These are phyloP conservation scores for Gymnothorax javanicus DNA, from an alignment of 2,797 vertebrate species.

Conservation along the genomic window DNA sequence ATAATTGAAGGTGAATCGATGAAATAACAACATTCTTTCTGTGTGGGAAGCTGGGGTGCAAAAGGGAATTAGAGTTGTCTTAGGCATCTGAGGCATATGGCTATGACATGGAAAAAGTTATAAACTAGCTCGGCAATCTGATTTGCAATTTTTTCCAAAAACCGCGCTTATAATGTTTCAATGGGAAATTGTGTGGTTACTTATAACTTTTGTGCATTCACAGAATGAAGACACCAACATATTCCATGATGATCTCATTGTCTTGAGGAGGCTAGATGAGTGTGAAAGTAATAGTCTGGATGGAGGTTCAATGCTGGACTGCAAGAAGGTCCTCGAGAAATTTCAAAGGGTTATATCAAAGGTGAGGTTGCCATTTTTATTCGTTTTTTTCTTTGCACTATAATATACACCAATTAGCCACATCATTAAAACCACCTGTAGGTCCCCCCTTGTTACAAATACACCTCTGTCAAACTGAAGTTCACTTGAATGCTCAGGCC, in stretches of 20 bases:
- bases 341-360: slow-evolving; percentile 61
- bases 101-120: background rate
- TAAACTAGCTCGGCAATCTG: background rate
- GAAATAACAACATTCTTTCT: background rate
- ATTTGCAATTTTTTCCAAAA: background rate
- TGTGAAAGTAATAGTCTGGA: slow-evolving; percentile 63
- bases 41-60: background rate
- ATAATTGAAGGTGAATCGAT: background rate
- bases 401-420: no score
- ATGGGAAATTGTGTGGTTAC: background rate
- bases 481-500: no score
- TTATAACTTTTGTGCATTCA: background rate
- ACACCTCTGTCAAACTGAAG: no score
- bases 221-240: background rate
- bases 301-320: slow-evolving; percentile 64
- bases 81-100: background rate
- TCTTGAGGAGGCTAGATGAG: slow-evolving; percentile 69
- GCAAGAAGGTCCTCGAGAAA: slow-evolving; percentile 63
- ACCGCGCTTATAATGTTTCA: background rate
- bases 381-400: no score
- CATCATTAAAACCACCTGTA: no score
- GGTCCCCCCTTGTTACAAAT: no score
- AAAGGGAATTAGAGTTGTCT: background rate
- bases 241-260: slow-evolving; percentile 49
- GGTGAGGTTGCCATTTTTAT: slow-evolving; percentile 55